These are phyloP conservation scores for Melierax canorus DNA, from an alignment of 2,113 vertebrate genomes.

Conservation along the genomic window DNA sequence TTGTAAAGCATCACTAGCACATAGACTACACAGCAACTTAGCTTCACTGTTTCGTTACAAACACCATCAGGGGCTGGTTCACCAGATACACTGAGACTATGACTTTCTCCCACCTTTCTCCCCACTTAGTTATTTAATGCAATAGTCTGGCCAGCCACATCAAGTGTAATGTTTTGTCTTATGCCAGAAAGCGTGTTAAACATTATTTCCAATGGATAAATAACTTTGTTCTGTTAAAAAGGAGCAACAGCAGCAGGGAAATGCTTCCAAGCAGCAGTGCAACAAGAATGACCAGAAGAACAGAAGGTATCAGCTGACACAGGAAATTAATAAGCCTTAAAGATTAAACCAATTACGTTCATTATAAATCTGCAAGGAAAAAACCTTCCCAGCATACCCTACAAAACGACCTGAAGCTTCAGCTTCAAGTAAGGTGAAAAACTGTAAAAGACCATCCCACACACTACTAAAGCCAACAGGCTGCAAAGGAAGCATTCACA, in stretches of 20 bases:
- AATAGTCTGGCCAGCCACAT: neutral
- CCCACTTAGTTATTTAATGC: neutral
- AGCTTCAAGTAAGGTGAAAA: neutral
- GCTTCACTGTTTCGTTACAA: neutral
- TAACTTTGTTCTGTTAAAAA: neutral
- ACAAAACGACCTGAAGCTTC: neutral
- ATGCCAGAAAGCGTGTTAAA: neutral
- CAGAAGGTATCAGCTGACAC: neutral
- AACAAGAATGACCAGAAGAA: neutral
- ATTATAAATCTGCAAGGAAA: neutral
- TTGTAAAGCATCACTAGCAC: neutral
- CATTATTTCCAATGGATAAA: neutral
- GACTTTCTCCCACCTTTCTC: neutral
- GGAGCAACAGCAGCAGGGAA: neutral
- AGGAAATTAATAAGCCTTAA: neutral
- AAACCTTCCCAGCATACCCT: neutral
- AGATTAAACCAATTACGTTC: neutral
- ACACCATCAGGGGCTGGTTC: neutral
- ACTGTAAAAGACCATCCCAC: neutral
- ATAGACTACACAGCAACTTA: rapidly evolving
- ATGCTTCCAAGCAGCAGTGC: neutral
- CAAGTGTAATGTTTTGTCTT: neutral
- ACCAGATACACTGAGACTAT: neutral
- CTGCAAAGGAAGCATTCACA: neutral
- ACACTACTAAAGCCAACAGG: neutral